These are phyloP conservation scores for Lonchura striata DNA, from an alignment of 2,113 vertebrate species.

Conservation along the genomic window DNA sequence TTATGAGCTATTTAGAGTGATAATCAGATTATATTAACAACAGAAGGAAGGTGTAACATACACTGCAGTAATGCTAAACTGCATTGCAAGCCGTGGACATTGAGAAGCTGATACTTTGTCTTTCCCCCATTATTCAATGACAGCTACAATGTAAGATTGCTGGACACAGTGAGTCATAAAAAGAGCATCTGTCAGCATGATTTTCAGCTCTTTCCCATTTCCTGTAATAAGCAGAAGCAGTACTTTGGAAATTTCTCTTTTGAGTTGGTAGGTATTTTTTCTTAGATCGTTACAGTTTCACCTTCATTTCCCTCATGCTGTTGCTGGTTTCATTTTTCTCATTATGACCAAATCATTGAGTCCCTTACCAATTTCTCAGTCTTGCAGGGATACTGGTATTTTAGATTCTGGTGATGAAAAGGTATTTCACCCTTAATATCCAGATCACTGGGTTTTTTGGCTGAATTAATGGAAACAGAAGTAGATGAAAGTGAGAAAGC, in stretches of 20 bases:
- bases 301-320: not conserved
- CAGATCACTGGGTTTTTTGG: not conserved
- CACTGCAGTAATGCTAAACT: not conserved
- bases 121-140: not conserved
- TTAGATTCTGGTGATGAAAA: not conserved
- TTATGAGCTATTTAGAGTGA: not conserved
- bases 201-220: not conserved
- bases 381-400: not conserved
- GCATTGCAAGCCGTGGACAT: fast-evolving
- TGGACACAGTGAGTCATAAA: not conserved
- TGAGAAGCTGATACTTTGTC: not conserved
- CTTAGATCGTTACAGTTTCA: not conserved
- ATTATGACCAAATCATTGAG: not conserved
- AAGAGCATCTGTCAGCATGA: not conserved
- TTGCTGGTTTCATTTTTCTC: not conserved
- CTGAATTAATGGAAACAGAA: not conserved
- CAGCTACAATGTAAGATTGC: not conserved
- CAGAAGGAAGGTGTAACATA: not conserved
- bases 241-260: not conserved
- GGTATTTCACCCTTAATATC: not conserved
- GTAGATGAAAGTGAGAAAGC: not conserved
- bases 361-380: not conserved
- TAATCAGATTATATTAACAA: not conserved
- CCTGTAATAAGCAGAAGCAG: constrained; percentile 15
- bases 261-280: not conserved